Conservation (phyloP, 2,888 invertebrate genomes). For the Uloborus plumipes region DNA sequence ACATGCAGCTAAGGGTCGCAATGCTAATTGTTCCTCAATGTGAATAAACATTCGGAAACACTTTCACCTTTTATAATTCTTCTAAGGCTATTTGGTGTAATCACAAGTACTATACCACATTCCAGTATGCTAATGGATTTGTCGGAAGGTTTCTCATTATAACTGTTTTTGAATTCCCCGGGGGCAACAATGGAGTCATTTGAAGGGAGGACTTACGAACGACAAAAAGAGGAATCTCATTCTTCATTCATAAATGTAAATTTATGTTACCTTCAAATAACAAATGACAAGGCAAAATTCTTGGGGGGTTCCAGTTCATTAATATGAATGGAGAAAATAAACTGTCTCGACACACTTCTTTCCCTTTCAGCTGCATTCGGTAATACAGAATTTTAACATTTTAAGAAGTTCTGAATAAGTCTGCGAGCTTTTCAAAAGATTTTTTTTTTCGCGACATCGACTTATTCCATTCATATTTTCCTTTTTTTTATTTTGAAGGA, state of each 20-base stretch:
- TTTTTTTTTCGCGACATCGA: too few species aligned
- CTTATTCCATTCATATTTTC: neutral
- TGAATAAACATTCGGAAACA: too few species aligned
- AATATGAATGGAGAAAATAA: slow-evolving; percentile 53
- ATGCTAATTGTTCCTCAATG: too few species aligned
- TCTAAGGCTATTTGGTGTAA: too few species aligned
- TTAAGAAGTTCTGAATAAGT: slow-evolving; percentile 29
- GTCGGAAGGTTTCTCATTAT: too few species aligned
- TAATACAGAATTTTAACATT: slow-evolving; percentile 51
- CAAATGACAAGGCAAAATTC: slow-evolving; percentile 38
- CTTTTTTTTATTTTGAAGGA: slow-evolving; percentile 4
- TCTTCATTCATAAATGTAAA: slow-evolving; percentile 56
- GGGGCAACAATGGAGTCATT: slow-evolving; percentile 24
- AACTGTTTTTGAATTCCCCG: neutral
- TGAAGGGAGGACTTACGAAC: slow-evolving; percentile 9
- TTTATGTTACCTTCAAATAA: slow-evolving; percentile 37
- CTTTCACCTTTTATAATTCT: too few species aligned
- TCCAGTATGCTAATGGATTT: too few species aligned
- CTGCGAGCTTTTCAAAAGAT: neutral
- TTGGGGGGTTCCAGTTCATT: slow-evolving; percentile 47
- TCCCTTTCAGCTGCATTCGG: slow-evolving; percentile 23
- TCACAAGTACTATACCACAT: too few species aligned
- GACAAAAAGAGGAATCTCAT: slow-evolving; percentile 26
- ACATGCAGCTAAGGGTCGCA: too few species aligned
- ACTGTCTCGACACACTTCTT: slow-evolving; percentile 31